Evolutionary conservation across 2,888 invertebrate species (phyloP), one percentile per base, ranked within the genome.

Genomic region (Pterostichus niger): DNA sequence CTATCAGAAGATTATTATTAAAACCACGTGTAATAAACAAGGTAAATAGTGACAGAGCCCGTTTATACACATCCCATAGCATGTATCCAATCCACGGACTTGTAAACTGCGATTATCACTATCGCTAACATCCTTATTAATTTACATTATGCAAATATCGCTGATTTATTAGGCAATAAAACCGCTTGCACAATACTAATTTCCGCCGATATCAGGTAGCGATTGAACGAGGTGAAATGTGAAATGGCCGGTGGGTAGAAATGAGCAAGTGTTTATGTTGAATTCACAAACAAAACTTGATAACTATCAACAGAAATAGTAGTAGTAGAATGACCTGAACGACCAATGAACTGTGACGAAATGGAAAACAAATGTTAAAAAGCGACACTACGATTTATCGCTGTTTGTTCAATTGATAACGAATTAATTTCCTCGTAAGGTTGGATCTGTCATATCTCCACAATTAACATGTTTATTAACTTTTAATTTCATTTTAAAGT

Each of bases 91-190:
- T 10, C 68, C 15, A 13, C 68, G 10, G 6, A 33, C 64, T 33
- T 64, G 59, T 59, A 59, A 64, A 71, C 75, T 54, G 75, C 52
- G 75, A 75, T 75, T 75, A 75, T 49, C 75, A 75, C 75, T 75
- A 75, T 75, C 75, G 75, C 75, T 24, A 75, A 75, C 75, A 75
- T 75, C 75, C 79, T 79, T 79, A 64, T 79, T 79, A 61, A 79
- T 79, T 79, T 79, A 46, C 79, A 79, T 79, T 79, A 79, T 79
- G 79, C 49, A 79, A 79, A 79, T 79, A 61, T 49, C 64, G 3
- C 31, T 79, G 79, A 79, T 79, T 79, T 79, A 79, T 79, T 64
- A 17, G 46, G 7, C 49, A 64, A 64, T 79, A 64, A 61, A 61
- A 61, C 52, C 44, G 64, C 46, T 79, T 10, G 49, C 49, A 79